These are phyloP conservation scores for Heliconius melpomene DNA, from an alignment of 1,140 invertebrate species.

Conservation along the genomic window DNA sequence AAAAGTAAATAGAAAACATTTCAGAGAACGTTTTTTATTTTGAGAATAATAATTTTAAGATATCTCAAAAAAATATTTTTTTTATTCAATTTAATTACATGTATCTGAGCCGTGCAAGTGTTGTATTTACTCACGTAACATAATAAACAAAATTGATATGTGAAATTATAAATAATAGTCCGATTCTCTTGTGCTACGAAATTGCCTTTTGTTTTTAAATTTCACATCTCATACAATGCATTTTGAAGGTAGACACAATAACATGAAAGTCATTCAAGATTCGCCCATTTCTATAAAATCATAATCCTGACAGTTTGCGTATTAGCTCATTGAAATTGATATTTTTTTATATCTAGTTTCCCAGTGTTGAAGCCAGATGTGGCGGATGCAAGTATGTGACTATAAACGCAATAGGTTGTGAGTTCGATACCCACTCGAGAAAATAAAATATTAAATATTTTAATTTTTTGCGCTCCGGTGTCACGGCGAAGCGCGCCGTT, in stretches of 20 bases:
- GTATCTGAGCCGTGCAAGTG: slow-evolving; percentile 36
- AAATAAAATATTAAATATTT: too few species aligned
- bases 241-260: slow-evolving; percentile 18
- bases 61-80: neutral
- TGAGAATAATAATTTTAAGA: too few species aligned
- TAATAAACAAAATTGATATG: slow-evolving; percentile 45
- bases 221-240: slow-evolving; percentile 50
- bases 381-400: too few species aligned
- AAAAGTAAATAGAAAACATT: neutral
- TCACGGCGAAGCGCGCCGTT: too few species aligned
- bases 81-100: neutral
- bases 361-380: too few species aligned
- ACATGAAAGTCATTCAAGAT: slow-evolving; percentile 2
- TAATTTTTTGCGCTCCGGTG: too few species aligned
- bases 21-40: neutral
- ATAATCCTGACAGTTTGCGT: neutral
- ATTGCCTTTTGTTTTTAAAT: slow-evolving; percentile 54
- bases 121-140: slow-evolving; percentile 27
- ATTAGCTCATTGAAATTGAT: neutral
- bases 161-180: slow-evolving; percentile 47
- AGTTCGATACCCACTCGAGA: too few species aligned
- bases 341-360: too few species aligned
- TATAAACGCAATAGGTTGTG: too few species aligned
- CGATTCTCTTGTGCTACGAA: slow-evolving; percentile 38
- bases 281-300: neutral